Conservation (phyloP, 2,797 vertebrate genomes). For the Hyperoplus lanceolatus region DNA sequence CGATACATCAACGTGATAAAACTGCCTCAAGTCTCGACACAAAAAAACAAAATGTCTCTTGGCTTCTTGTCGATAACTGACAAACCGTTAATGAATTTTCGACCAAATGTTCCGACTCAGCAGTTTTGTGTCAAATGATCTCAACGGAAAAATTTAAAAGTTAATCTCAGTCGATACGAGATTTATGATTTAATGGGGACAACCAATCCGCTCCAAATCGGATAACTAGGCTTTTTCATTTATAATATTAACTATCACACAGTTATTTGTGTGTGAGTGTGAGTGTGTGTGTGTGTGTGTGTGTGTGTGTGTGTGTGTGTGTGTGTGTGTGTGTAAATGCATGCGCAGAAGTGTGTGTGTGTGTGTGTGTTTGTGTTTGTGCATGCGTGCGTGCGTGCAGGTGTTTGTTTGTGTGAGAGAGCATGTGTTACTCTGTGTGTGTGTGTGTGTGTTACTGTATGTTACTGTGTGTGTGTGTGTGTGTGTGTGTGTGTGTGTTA, state of each 20-base stretch:
- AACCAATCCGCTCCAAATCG: background rate
- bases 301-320: no score
- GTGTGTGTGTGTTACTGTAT: no score
- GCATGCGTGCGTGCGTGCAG: no score
- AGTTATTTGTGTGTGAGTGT: no score
- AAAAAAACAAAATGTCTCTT: slow-evolving; percentile 13
- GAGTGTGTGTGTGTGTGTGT: no score
- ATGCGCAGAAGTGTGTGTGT: no score
- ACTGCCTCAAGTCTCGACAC: background rate
- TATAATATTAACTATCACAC: background rate
- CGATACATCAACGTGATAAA: slow-evolving; percentile 19
- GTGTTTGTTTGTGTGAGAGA: no score
- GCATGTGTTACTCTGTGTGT: no score
- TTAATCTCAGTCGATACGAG: background rate
- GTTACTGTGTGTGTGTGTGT: no score
- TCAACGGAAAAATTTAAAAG: slow-evolving; percentile 30
- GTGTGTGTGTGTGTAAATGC: no score
- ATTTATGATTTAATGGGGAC: background rate
- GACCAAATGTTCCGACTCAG: slow-evolving; percentile 4
- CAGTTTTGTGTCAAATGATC: slow-evolving; percentile 27
- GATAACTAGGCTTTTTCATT: background rate
- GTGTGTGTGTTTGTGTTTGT: no score
- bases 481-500: no score
- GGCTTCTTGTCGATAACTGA: background rate
- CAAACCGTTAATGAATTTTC: slow-evolving; percentile 12